Evolutionary conservation across 2,113 vertebrate species (phyloP).

Genomic region (Gobio gobio): DNA sequence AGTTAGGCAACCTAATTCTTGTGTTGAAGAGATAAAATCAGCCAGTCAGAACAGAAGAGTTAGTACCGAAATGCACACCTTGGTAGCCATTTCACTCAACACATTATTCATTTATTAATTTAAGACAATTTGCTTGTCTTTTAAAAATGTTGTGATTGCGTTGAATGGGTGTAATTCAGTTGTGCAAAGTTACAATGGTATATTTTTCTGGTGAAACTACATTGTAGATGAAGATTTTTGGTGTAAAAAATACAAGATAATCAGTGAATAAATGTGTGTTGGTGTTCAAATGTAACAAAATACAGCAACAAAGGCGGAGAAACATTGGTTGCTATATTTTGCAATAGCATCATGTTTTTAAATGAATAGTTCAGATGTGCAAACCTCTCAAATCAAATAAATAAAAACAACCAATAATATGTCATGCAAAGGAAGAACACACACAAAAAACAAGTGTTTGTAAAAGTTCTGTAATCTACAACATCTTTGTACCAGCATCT

Average conservation of each 20-base stretch:
- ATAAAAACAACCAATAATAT: background rate
- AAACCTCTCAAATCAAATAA: background rate
- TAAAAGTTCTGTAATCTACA: constrained; percentile 93
- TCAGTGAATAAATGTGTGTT: no score
- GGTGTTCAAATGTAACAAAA: no score
- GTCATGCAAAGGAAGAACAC: background rate
- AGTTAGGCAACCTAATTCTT: background rate
- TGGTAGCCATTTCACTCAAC: no score
- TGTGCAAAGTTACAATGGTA: background rate
- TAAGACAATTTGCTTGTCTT: background rate
- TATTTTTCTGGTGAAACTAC: background rate
- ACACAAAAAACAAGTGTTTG: constrained; percentile 43
- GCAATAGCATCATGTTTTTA: background rate
- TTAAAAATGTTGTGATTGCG: background rate
- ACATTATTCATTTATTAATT: no score
- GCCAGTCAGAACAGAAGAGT: background rate
- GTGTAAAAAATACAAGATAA: no score
- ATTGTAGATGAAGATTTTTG: no score
- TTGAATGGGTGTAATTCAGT: background rate
- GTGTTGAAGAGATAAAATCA: background rate
- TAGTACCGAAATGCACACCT: background rate
- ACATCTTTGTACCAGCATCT: constrained; percentile 89
- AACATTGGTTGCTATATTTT: background rate
- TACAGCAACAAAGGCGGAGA: background rate
- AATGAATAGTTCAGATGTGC: background rate